Conservation (phyloP, 2,113 vertebrate species). For the Taxidea taxus region DNA sequence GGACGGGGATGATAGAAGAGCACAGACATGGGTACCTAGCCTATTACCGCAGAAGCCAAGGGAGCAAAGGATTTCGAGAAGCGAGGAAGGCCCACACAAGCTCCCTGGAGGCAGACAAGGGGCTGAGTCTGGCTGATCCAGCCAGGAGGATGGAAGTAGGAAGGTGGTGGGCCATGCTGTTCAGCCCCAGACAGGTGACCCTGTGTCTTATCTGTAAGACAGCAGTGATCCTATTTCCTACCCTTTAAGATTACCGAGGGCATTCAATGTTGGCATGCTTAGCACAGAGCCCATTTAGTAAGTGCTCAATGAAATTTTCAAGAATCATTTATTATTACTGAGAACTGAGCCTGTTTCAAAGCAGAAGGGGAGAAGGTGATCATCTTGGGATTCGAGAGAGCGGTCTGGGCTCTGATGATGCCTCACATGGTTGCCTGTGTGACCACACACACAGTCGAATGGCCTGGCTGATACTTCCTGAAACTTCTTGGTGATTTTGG, state of each 20-base stretch:
- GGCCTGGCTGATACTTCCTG: background rate
- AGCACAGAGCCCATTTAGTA: background rate
- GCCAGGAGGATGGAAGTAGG: background rate
- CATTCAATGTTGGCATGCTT: background rate
- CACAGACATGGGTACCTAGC: background rate
- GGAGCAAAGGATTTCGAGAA: background rate
- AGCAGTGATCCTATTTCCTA: rapidly evolving
- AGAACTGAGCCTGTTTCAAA: background rate
- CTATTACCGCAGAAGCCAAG: background rate
- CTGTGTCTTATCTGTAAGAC: background rate
- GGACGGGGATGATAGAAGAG: background rate
- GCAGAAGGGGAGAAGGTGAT: background rate
- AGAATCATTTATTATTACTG: background rate
- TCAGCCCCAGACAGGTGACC: background rate
- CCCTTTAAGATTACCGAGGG: too few relatives aligned
- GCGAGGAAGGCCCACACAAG: rapidly evolving
- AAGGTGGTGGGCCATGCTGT: rapidly evolving
- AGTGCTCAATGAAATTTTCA: background rate
- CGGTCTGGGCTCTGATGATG: background rate
- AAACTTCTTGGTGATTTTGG: background rate
- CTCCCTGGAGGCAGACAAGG: too few relatives aligned
- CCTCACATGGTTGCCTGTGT: rapidly evolving
- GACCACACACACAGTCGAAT: too few relatives aligned
- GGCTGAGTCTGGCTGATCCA: background rate
- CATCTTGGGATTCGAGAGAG: background rate